phyloP scores from a whole-genome alignment of 2,888 invertebrate species.

The Seladonia tumulorum region DNA sequence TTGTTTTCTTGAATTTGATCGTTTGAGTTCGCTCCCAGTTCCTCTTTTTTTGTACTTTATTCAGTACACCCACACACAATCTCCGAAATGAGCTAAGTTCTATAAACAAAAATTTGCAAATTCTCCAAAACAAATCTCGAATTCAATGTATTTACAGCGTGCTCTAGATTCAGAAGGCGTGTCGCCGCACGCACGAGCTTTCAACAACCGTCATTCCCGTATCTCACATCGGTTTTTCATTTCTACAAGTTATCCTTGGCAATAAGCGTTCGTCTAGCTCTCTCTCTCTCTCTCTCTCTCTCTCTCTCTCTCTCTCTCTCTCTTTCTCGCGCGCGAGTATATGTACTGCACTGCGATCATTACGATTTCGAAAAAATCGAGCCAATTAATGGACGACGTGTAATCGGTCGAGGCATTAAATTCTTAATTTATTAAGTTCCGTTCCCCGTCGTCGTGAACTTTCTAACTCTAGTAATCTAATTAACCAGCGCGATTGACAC shows the following conservation, averaged over 20 bases:
- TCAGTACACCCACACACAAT: too few relatives aligned
- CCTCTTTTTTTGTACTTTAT: too few relatives aligned
- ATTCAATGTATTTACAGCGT: background rate
- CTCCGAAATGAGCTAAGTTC: too few relatives aligned
- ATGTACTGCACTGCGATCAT: background rate
- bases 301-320: too few relatives aligned
- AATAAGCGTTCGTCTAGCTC: background rate
- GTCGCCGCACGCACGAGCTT: background rate
- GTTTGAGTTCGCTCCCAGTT: too few relatives aligned
- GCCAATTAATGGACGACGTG: background rate
- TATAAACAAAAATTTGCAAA: too few relatives aligned
- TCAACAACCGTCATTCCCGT: background rate
- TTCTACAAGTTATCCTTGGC: background rate
- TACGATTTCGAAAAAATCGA: conserved; percentile 4
- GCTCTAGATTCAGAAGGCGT: background rate
- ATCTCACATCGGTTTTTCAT: conserved; percentile 1
- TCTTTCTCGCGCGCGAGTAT: background rate
- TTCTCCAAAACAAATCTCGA: too few relatives aligned
- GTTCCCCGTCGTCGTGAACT: background rate
- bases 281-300: background rate
- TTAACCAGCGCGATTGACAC: background rate
- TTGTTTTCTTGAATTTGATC: too few relatives aligned
- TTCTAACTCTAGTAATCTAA: background rate
- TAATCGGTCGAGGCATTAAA: background rate
- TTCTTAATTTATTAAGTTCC: background rate